These are phyloP conservation scores for Prosopocoilus inquinatus DNA, from an alignment of 2,888 invertebrate species.

Conservation along the genomic window DNA sequence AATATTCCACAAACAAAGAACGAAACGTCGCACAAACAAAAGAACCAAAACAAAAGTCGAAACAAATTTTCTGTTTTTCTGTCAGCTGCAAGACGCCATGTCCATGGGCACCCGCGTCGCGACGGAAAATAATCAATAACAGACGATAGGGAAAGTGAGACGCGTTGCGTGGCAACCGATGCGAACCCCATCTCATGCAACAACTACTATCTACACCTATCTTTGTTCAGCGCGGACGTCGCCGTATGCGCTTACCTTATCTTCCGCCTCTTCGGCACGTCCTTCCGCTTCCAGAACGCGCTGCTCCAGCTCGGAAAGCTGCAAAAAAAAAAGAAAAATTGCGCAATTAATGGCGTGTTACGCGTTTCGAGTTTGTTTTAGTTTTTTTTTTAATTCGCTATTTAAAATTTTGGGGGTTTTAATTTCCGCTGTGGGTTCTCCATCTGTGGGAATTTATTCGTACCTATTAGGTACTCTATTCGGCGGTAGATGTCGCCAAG, in stretches of 20 bases:
- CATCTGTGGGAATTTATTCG: background rate
- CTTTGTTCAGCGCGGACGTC: no score
- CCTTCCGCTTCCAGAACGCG: slow-evolving; percentile 90
- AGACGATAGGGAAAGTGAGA: slow-evolving; percentile 50
- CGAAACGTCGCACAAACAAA: slow-evolving; percentile 31
- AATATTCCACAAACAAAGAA: slow-evolving; percentile 34
- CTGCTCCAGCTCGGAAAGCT: slow-evolving; percentile 93
- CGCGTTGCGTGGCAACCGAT: slow-evolving; percentile 46
- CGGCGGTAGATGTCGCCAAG: background rate
- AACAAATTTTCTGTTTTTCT: slow-evolving; percentile 35
- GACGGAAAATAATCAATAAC: slow-evolving; percentile 53
- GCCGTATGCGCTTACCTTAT: slow-evolving; percentile 69
- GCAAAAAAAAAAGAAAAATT: slow-evolving; percentile 53
- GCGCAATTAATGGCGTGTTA: slow-evolving; percentile 6
- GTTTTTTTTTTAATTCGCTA: background rate
- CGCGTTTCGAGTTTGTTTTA: background rate
- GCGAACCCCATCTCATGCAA: slow-evolving; percentile 20
- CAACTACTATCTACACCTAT: slow-evolving; percentile 10
- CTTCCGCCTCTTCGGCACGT: slow-evolving; percentile 90
- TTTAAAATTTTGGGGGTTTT: background rate
- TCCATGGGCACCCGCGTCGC: slow-evolving; percentile 46
- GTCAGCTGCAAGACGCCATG: slow-evolving; percentile 53
- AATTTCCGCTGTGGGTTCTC: background rate
- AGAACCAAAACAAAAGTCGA: slow-evolving; percentile 29
- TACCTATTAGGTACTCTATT: background rate